Evolutionary conservation across 2,113 vertebrate species (phyloP), one percentile per base, ranked within the genome.

Genomic region (Egretta garzetta): DNA sequence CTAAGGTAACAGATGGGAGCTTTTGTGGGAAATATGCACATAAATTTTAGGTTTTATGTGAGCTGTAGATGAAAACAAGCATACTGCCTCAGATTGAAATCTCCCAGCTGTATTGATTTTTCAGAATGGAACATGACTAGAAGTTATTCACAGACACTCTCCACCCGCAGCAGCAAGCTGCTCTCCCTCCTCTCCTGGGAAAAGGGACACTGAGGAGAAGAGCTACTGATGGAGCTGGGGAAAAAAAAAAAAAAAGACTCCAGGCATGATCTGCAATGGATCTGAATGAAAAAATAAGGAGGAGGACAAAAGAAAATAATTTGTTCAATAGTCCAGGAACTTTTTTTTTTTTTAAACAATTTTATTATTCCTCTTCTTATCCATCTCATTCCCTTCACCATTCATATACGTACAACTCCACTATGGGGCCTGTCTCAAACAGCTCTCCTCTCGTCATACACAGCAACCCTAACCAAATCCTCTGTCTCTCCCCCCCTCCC

Each of bases 51-150:
- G 60, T 97, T 97, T 91, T 86, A 62, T 90, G 76, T 88, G 80
- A 91, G 73, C 86, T 72, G 88, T 80, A 76, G 91, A 86, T 92
- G 88, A 90, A 97, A 96, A 95, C 96, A 97, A 91, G 92, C 92
- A 90, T 55, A 68, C 86, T 90, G 96, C 82, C 80, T 94, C 60
- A 33, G 64, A 90, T 4, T 93, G 88, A 93, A 88, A 59, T 90
- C 79, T 95, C 96, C 95, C 92, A 97, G 94, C 95, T 95, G 95
- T 86, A 96, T 88, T 92, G 93, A 94, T 93, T 96, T 96, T 96
- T 92, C 72, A 96, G 96, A 97, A 93, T 86, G 82, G 82, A 93
- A 82, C 77, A 94, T 15, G 95, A 95, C 92, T 94, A 47, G 35
- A 90, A 95, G 93, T 90, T 95, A 91, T 80, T 90, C 88, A 73